phyloP scores from a whole-genome alignment of 2,797 vertebrate genomes.

The Diglossa cyanea region DNA sequence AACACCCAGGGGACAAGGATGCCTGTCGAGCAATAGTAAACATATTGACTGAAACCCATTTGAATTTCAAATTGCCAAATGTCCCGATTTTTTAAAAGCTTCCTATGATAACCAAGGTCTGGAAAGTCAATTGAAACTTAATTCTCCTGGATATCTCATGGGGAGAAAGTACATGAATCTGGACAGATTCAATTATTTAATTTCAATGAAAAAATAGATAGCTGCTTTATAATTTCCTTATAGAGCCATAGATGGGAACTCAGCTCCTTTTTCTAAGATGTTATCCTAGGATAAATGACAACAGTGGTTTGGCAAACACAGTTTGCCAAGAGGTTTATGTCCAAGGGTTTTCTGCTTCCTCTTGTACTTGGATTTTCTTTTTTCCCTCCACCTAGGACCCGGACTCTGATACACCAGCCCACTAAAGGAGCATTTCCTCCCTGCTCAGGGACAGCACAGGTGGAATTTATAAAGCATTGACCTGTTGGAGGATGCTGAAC shows the following conservation, averaged over 20 bases:
- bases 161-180: conserved; percentile 45
- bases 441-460: neutral
- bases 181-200: conserved; percentile 62
- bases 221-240: conserved; percentile 36
- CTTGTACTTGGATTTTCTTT: neutral
- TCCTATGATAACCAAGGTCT: conserved; percentile 64
- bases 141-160: conserved; percentile 58
- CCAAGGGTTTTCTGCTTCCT: neutral
- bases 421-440: neutral
- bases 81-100: conserved; percentile 67
- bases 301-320: neutral
- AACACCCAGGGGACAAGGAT: conserved; percentile 55
- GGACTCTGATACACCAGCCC: neutral
- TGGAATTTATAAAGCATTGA: neutral
- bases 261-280: neutral
- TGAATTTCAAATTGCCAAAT: conserved; percentile 69
- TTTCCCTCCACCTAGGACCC: neutral
- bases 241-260: neutral
- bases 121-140: conserved; percentile 70
- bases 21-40: conserved; percentile 60
- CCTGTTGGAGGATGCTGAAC: neutral
- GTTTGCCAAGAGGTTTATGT: neutral
- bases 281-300: conserved; percentile 1
- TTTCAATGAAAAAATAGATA: conserved; percentile 64
- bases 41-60: conserved; percentile 67